Evolutionary conservation across 2,888 invertebrate genomes (phyloP), one percentile per base, ranked within the genome.

Genomic region (Hymenopus coronatus): DNA sequence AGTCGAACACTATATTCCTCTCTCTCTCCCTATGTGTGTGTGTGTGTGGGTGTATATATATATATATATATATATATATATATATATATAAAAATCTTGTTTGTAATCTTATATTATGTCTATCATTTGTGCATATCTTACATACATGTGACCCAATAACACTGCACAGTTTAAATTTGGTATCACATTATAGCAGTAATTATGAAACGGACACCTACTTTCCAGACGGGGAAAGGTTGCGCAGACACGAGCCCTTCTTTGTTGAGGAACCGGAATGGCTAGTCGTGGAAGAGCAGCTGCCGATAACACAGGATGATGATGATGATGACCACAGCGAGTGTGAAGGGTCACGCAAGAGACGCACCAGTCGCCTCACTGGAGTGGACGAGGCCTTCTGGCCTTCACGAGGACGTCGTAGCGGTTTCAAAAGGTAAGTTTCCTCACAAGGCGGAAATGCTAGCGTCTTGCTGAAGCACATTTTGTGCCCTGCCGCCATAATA

Each of bases 221-320:
- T 70, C 15, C 20, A 70, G 54, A n/a, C n/a, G 84, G 25, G 20
- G 84, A 40, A 3, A 33, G 40, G 30, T 15, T 33, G 9, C 33
- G n/a, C 3, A 30, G n/a, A 40, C 27, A 94, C 89, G 94, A 93
- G 83, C 93, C 93, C 91, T 93, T 95, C 82, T 95, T 92, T 90
- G 95, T 94, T 0, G 94, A 95, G 30, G 94, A 95, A 91, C 95
- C 95, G 0, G 93, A 93, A 89, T 95, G 94, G 92, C 93, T 95
- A 91, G 90, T 95, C 89, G 93, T 95, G 83, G 86, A 89, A 7
- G 88, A 89, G 12, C 40, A 83, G 20, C 40, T 7, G 28, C 25
- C n/a, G n/a, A n/a, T 14, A 25, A 12, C 28, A 28, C 82, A 27
- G 25, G 83, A 83, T n/a, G 54, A 83, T 12, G 83, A 83, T n/a